These are phyloP conservation scores for Oxycera nigricornis DNA, from an alignment of 2,888 invertebrate species.

Conservation along the genomic window DNA sequence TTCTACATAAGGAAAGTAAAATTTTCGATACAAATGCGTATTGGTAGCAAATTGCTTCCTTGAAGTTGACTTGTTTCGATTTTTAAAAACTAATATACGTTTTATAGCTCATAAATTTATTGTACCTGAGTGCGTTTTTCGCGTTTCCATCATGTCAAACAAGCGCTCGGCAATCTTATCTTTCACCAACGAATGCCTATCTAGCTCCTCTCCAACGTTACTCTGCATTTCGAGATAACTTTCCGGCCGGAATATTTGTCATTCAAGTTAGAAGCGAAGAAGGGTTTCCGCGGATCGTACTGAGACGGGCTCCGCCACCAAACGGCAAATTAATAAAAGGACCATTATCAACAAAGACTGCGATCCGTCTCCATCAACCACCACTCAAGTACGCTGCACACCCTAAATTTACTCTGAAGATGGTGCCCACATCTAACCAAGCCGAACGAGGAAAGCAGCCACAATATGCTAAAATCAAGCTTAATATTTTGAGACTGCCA, in stretches of 20 bases:
- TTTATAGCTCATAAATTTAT: neutral
- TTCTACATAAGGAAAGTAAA: neutral
- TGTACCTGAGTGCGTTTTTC: neutral
- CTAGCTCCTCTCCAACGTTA: constrained; percentile 35
- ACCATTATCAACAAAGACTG: neutral
- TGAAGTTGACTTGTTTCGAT: neutral
- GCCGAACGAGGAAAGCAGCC: constrained; percentile 43
- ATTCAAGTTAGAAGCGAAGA: constrained; percentile 61
- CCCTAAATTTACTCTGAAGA: no score
- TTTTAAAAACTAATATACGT: neutral
- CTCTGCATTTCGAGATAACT: neutral
- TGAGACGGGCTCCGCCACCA: constrained; percentile 53
- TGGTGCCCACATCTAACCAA: no score
- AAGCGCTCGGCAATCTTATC: constrained; percentile 48
- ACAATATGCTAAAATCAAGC: constrained; percentile 54
- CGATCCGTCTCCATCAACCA: neutral
- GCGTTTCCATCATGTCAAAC: constrained; percentile 50
- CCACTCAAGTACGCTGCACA: constrained; percentile 46
- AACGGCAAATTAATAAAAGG: constrained; percentile 12
- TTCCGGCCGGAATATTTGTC: constrained; percentile 55
- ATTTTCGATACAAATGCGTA: neutral
- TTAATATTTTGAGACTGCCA: constrained; percentile 54
- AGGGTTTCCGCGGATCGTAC: constrained; percentile 55
- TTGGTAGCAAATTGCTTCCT: neutral
- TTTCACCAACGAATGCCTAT: constrained; percentile 52